A percentile compares a stretch with the other conserved stretches of the same genome.
phyloP scores from a whole-genome alignment of 2,888 invertebrate species.

The Clistopyga incitator region DNA sequence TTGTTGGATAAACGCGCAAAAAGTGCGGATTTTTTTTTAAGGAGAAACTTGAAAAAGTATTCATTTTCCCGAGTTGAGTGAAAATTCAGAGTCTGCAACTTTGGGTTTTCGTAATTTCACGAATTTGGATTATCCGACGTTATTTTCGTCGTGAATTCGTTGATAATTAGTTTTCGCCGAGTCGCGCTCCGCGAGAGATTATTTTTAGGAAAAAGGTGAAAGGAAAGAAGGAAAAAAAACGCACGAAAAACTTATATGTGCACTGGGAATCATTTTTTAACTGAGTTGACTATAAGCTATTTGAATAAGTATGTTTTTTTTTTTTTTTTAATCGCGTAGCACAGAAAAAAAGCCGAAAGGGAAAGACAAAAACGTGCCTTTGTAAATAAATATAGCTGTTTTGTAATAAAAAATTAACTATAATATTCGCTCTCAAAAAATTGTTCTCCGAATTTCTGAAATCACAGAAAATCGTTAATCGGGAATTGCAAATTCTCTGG shows the following conservation, averaged over 20 bases:
- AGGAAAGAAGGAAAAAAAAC: not conserved
- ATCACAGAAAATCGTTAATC: no score
- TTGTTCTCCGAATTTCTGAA: not conserved
- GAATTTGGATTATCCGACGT: not conserved
- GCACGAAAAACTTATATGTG: not conserved
- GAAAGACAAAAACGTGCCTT: not conserved
- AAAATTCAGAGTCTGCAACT: not conserved
- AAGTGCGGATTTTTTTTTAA: not conserved
- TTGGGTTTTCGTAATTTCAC: not conserved
- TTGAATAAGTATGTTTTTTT: not conserved
- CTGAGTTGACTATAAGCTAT: not conserved
- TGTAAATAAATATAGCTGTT: constrained; percentile 22
- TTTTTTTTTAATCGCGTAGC: not conserved
- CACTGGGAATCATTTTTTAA: not conserved
- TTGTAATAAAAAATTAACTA: not conserved
- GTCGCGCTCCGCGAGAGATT: not conserved
- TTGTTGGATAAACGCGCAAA: not conserved
- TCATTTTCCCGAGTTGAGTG: not conserved
- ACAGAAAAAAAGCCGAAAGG: not conserved
- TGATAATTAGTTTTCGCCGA: not conserved
- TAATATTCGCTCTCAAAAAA: not conserved
- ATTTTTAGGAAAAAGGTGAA: not conserved
- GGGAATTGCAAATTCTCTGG: no score
- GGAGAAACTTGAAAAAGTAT: not conserved
- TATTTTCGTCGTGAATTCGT: not conserved